phyloP scores from a whole-genome alignment of 1,140 invertebrate species.

The Heterodera schachtii region DNA sequence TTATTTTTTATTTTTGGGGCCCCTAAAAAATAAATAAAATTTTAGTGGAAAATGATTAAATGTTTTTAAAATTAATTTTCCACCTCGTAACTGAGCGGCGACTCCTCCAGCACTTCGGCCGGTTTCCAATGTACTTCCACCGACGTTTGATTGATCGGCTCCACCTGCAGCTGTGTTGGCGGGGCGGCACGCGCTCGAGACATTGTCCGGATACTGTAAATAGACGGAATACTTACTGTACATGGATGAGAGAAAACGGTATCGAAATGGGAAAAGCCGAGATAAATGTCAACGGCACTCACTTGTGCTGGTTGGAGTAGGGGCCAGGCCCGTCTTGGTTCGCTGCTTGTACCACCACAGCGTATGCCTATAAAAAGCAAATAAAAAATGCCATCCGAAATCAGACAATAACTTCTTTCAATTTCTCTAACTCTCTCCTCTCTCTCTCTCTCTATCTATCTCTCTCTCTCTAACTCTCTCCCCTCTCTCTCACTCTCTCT shows the following conservation, averaged over 20 bases:
- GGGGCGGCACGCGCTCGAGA: slow-evolving; percentile 56
- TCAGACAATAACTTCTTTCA: not conserved
- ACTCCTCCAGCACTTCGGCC: slow-evolving; percentile 49
- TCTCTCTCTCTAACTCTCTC: too few species aligned
- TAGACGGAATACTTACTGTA: not conserved
- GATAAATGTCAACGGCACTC: not conserved
- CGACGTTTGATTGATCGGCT: slow-evolving; percentile 59
- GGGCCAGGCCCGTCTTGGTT: slow-evolving; percentile 64
- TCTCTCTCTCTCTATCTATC: too few species aligned
- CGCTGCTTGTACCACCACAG: slow-evolving; percentile 63
- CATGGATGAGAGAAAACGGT: too few species aligned
- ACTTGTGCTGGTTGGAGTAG: slow-evolving; percentile 60
- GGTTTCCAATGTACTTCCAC: slow-evolving; percentile 59
- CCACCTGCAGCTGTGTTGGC: slow-evolving; percentile 58
- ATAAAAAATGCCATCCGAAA: not conserved
- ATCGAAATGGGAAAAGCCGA: too few species aligned
- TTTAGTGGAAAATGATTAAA: too few species aligned
- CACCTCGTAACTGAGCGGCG: slow-evolving; percentile 61
- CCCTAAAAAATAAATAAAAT: too few species aligned
- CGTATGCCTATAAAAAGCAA: slow-evolving; percentile 54
- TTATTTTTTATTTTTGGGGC: too few species aligned
- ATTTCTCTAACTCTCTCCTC: not conserved
- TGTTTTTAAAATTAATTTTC: too few species aligned
- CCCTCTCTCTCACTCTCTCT: too few species aligned
- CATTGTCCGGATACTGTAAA: slow-evolving; percentile 24